Base-by-base conservation (phyloP, 2,888 invertebrate genomes). In the Yponomeuta cagnagella region DNA sequence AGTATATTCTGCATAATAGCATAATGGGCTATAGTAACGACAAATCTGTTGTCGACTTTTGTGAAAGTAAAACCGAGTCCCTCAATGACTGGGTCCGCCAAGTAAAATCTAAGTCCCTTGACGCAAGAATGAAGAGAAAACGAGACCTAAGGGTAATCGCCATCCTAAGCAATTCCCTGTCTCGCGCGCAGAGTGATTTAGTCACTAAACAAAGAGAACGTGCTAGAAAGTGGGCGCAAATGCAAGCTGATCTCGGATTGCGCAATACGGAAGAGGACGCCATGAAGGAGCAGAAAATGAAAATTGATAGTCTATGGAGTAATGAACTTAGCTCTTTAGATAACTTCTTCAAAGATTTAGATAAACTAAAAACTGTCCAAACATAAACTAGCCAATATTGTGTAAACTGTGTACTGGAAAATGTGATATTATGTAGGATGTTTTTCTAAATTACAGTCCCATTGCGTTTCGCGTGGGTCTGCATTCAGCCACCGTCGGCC, bases 61-160 rank as follows among this genome's bases (percentile, higher is more conserved):
- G 91, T 83, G 91, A 90, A 87, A 90, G 91, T 85, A 93, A 93
- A 92, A 91, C 93, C 58, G 92, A 91, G 83, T 93, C 93, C 81
- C 86, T 94, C 75, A 87, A 90, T 77, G 92, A 93, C 77, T 95
- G 95, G 95, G 95, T 95, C 80, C 92, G 89, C 73, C 90, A 93
- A 90, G 93, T 95, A 77, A 93, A 93, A 86, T 88, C 84, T 82
- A 95, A 95, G 90, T 94, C 94, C 80, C 79, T 86, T 74, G 90
- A 84, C 77, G 93, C 93, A 77, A 93, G 93, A 83, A 90, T 91
- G 79, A 93, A 90, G 86, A 93, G 90, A 79, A 93, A 92, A 76
- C 93, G 93, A 78, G 93, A 95, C 83, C 85, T 95, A 74, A 92
- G 95, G 76, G 88, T 94, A 76, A 94, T 95, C 84, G 95, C 95